A percentile compares a stretch with the other conserved stretches of the same genome.
phyloP scores from a whole-genome alignment of 2,113 vertebrate genomes.

The Chaenogobius annularis region DNA sequence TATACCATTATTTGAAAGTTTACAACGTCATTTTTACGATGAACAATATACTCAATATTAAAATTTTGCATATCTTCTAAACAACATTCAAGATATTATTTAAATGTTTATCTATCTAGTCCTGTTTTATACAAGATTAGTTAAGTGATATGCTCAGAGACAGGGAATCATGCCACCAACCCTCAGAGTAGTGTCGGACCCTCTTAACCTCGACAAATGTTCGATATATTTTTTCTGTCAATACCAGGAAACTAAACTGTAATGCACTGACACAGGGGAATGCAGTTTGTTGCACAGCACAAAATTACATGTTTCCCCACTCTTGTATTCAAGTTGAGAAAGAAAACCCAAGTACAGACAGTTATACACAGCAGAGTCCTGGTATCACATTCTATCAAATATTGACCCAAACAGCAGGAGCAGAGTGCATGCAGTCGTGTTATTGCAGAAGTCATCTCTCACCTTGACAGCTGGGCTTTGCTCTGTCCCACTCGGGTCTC shows the following conservation, averaged over 20 bases:
- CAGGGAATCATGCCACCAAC: neutral
- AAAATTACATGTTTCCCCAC: neutral
- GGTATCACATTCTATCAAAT: constrained; percentile 27
- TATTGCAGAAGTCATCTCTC: constrained; percentile 37
- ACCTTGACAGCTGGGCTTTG: constrained; percentile 95
- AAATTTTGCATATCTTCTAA: too few species aligned
- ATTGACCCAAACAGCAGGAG: constrained; percentile 33
- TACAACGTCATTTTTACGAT: too few species aligned
- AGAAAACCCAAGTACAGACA: neutral
- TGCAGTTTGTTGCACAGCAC: neutral
- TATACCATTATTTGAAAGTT: too few species aligned
- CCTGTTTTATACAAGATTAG: too few species aligned
- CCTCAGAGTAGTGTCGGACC: neutral
- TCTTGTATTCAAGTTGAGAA: neutral
- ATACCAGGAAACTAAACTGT: neutral
- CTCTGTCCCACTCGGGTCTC: constrained; percentile 95
- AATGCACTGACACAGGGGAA: neutral
- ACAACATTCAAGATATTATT: too few species aligned
- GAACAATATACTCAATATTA: too few species aligned
- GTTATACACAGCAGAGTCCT: constrained; percentile 9
- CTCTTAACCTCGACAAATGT: neutral
- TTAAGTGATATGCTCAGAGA: neutral
- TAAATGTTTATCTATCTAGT: too few species aligned
- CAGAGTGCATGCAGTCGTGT: constrained; percentile 16
- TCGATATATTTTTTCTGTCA: neutral